Evolutionary conservation across 2,888 invertebrate species (phyloP).

Genomic region (Drosophila merina): DNA sequence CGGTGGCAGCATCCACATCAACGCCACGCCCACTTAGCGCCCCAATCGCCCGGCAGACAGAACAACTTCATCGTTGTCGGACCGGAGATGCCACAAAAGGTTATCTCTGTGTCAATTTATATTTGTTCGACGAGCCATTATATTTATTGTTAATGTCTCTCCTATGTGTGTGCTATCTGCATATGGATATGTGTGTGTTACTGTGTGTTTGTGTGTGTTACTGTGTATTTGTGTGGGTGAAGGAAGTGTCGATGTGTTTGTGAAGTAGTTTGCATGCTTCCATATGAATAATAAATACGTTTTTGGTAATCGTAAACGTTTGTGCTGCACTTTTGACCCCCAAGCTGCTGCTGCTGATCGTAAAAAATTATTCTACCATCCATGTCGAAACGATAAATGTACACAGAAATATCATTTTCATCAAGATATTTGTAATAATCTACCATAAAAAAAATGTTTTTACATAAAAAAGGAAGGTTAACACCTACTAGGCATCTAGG

Average conservation of each 20-base stretch:
- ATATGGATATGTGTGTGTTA: slow-evolving; percentile 5
- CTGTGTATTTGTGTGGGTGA: background rate
- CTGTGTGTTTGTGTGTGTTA: too few relatives aligned
- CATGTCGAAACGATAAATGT: slow-evolving; percentile 51
- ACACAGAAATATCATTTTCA: slow-evolving; percentile 5
- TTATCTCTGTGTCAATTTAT: slow-evolving; percentile 75
- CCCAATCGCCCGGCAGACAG: slow-evolving; percentile 6
- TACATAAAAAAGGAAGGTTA: too few relatives aligned
- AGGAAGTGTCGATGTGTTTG: slow-evolving; percentile 20
- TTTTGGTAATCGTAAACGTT: slow-evolving; percentile 70
- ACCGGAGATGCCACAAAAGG: slow-evolving; percentile 67
- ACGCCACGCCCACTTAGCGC: slow-evolving; percentile 6
- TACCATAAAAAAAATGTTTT: background rate
- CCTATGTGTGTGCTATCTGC: slow-evolving; percentile 15
- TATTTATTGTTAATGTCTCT: slow-evolving; percentile 67
- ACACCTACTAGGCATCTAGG: too few relatives aligned
- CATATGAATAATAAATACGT: slow-evolving; percentile 77
- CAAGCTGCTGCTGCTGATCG: slow-evolving; percentile 45
- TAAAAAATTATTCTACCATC: slow-evolving; percentile 46
- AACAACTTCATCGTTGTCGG: slow-evolving; percentile 48
- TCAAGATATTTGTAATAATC: background rate
- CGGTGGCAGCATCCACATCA: slow-evolving; percentile 34
- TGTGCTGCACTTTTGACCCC: slow-evolving; percentile 73
- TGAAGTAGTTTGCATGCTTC: slow-evolving; percentile 73
- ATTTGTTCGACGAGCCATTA: slow-evolving; percentile 75